Percentiles rank a stretch among this genome's conserved stretches.
Conservation (phyloP, 2,113 vertebrate genomes). For the Proteles cristata region DNA sequence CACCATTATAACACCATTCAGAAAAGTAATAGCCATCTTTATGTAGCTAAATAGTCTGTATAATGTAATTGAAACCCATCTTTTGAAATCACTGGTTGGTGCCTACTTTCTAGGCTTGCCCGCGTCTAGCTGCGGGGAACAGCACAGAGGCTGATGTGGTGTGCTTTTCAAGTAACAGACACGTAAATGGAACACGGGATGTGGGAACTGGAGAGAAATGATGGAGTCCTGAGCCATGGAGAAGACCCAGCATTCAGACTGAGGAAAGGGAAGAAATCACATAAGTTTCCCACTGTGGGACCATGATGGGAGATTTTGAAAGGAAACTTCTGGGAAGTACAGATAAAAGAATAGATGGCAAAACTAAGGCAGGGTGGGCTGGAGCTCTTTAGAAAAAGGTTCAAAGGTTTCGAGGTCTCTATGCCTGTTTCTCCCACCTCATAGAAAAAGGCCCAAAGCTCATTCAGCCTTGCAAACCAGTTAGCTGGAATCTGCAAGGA, state of each 20-base stretch:
- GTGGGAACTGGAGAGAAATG: not conserved
- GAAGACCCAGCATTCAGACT: not conserved
- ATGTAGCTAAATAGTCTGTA: not conserved
- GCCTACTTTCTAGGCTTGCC: not conserved
- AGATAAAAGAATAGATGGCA: not conserved
- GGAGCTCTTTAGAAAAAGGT: not conserved
- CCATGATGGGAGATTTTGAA: not conserved
- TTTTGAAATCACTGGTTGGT: not conserved
- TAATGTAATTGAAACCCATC: not conserved
- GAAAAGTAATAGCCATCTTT: not conserved
- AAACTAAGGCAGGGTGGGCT: not conserved
- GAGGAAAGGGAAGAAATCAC: not conserved
- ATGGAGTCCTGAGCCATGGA: not conserved
- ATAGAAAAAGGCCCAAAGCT: not conserved
- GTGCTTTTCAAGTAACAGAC: not conserved
- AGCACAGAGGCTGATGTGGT: not conserved
- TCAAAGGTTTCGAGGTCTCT: not conserved
- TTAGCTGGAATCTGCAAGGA: not conserved
- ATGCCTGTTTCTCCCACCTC: not conserved
- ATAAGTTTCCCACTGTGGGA: not conserved
- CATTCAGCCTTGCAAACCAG: not conserved
- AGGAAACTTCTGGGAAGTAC: not conserved
- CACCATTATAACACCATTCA: not conserved
- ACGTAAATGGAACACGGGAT: not conserved
- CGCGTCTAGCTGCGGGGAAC: not conserved